Conservation (phyloP, 2,888 invertebrate species). For the Mesoligia furuncula region DNA sequence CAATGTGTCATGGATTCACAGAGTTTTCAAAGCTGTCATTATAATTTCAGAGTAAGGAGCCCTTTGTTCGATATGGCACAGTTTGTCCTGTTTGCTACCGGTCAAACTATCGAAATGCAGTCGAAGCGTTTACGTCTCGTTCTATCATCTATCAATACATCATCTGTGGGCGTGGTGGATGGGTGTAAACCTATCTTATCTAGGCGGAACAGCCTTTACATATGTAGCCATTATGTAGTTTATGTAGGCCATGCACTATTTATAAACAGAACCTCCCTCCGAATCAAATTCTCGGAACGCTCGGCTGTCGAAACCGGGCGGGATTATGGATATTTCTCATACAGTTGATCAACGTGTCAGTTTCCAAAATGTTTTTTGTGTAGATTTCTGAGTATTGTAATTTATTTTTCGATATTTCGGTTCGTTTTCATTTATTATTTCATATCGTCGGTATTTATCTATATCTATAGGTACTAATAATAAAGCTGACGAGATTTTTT, state of each 20-base stretch:
- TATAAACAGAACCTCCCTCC: slow-evolving; percentile 8
- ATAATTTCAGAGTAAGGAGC: background rate
- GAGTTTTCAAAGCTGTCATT: background rate
- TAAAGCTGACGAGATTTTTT: background rate
- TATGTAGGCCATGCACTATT: slow-evolving; percentile 1
- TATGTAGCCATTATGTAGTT: background rate
- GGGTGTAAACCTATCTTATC: slow-evolving; percentile 2
- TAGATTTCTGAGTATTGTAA: background rate
- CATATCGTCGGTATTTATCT: background rate
- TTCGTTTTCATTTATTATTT: background rate
- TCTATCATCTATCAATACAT: slow-evolving; percentile 4
- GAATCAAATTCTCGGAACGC: background rate
- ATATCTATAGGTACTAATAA: background rate
- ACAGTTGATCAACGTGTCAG: too few relatives aligned
- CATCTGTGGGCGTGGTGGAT: slow-evolving; percentile 16
- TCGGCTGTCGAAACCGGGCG: background rate
- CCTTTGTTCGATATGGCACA: background rate
- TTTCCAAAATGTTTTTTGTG: background rate
- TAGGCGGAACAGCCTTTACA: background rate
- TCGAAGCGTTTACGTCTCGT: background rate
- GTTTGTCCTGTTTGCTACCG: background rate
- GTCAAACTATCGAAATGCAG: background rate
- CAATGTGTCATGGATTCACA: background rate
- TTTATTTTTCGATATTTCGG: background rate
- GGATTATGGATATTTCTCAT: background rate